Evolutionary conservation across 2,797 vertebrate species (phyloP).

Genomic region (Hydrolagus colliei): DNA sequence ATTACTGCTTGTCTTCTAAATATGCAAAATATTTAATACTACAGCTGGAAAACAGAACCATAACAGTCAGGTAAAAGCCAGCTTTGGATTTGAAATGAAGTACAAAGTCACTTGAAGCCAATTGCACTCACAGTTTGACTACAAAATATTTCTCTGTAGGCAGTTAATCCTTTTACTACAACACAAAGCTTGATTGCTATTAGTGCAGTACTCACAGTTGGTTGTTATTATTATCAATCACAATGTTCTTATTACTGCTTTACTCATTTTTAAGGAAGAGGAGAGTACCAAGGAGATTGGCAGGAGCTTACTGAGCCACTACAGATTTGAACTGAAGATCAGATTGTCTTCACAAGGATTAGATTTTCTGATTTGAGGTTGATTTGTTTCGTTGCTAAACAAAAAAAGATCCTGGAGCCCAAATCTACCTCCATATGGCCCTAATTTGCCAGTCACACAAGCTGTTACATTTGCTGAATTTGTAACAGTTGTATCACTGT

Average conservation of each 20-base stretch:
- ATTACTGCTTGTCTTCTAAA: no score
- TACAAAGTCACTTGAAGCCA: constrained; percentile 5
- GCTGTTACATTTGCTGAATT: background rate
- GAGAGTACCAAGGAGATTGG: background rate
- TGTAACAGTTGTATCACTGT: background rate
- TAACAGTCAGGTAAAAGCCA: background rate
- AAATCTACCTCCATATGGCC: background rate
- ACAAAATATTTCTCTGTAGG: background rate
- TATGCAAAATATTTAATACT: background rate
- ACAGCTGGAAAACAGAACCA: background rate
- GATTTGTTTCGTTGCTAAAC: background rate
- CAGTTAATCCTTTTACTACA: background rate
- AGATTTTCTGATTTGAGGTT: no score
- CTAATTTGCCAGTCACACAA: background rate
- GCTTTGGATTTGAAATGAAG: background rate
- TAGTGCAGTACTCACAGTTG: background rate
- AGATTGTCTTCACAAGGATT: background rate
- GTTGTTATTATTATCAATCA: background rate
- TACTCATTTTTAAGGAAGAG: background rate
- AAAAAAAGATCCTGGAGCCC: background rate
- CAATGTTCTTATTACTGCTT: constrained; percentile 1
- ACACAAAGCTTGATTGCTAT: constrained; percentile 5
- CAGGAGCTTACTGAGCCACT: background rate
- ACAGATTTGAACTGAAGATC: background rate
- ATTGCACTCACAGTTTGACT: constrained; percentile 1